phyloP scores from a whole-genome alignment of 2,797 vertebrate genomes.

The Acanthurus leucopareius region DNA sequence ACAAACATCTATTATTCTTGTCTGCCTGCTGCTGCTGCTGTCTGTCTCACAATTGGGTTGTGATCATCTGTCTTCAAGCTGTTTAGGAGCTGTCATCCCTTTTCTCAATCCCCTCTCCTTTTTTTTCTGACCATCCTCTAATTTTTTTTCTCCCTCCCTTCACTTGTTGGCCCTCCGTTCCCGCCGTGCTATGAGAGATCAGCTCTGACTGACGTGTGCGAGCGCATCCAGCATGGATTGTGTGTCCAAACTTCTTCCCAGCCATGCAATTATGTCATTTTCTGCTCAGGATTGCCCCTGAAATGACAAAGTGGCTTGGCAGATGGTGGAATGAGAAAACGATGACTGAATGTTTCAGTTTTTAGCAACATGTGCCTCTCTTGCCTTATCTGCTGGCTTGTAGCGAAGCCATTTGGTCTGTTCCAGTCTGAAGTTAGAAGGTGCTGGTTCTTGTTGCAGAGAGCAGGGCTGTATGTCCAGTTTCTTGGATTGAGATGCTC shows the following conservation, averaged over 20 bases:
- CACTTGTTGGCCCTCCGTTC: constrained; percentile 32
- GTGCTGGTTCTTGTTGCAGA: not conserved
- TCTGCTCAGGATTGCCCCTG: constrained; percentile 70
- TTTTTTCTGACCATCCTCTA: not conserved
- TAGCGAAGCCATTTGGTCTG: constrained; percentile 29
- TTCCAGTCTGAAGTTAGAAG: not conserved
- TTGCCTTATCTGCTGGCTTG: constrained; percentile 39
- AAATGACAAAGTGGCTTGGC: constrained; percentile 72
- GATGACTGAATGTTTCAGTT: constrained; percentile 48
- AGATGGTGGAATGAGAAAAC: constrained; percentile 31
- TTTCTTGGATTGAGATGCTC: constrained; percentile 9
- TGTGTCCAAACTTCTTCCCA: constrained; percentile 63
- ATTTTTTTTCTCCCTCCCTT: not conserved
- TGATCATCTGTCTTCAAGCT: constrained; percentile 48
- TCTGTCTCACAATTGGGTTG: constrained; percentile 33
- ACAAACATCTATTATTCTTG: constrained; percentile 22
- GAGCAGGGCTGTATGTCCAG: not conserved
- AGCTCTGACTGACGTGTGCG: constrained; percentile 52
- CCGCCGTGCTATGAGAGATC: constrained; percentile 26
- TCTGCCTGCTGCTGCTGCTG: constrained; percentile 26
- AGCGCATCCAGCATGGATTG: constrained; percentile 47
- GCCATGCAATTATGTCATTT: constrained; percentile 77
- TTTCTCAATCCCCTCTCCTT: not conserved
- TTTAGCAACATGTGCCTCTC: constrained; percentile 26
- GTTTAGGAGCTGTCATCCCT: constrained; percentile 46